A percentile compares a stretch with the other conserved stretches of the same genome.
These are phyloP conservation scores for Pithys albifrons DNA, from an alignment of 2,113 vertebrate species.

Conservation along the genomic window DNA sequence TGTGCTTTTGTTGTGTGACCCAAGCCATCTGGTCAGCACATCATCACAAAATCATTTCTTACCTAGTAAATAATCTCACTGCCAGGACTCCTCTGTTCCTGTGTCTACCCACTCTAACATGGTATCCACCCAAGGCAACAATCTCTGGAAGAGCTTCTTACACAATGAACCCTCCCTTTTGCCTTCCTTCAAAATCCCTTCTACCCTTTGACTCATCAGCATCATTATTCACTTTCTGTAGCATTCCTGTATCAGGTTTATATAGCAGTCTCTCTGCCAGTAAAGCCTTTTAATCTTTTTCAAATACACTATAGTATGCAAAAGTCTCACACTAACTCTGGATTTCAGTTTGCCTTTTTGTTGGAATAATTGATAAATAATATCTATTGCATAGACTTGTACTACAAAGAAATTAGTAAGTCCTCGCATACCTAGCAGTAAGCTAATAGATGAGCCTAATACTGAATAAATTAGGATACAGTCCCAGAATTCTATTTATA, in stretches of 20 bases:
- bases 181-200: not conserved
- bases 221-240: not conserved
- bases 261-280: not conserved
- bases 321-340: not conserved
- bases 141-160: not conserved
- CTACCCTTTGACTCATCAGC: not conserved
- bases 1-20: not conserved
- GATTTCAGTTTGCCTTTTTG: not conserved
- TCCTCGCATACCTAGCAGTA: not conserved
- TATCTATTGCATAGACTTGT: not conserved
- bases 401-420: not conserved
- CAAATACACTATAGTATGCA: not conserved
- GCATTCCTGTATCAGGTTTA: not conserved
- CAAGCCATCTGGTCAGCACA: not conserved
- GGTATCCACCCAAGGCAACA: not conserved
- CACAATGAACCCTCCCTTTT: not conserved
- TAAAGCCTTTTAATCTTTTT: not conserved
- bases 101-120: not conserved
- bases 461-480: not conserved
- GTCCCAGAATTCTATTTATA: not conserved
- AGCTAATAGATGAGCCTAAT: not conserved
- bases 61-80: not conserved
- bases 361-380: not conserved
- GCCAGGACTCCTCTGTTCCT: not conserved
- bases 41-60: not conserved